Base-by-base conservation (phyloP, 2,113 vertebrate genomes). In the Camelus dromedarius region DNA sequence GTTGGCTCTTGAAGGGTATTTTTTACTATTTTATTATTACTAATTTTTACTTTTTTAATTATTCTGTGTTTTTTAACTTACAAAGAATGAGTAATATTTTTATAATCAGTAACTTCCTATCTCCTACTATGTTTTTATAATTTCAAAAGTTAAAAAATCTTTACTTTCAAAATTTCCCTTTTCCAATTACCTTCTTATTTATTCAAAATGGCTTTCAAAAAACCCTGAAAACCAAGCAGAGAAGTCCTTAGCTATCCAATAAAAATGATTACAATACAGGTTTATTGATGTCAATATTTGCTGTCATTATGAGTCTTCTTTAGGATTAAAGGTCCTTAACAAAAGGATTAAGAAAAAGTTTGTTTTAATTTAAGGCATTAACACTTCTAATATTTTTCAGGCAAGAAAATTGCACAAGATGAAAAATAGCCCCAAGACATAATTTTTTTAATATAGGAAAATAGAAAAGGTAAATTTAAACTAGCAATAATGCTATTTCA, bases 151-250 rank as follows among this genome's bases (percentile, higher is more conserved):
- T 91, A 54, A 72, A 60, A 85, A 86, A 60, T 2, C 28, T 91
- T 93, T 70, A 83, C 22, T 95, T 95, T 64, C 66, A 83, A 81
- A 81, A 67, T 52, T 84, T 77, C 48, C 13, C 30, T 79, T 83
- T 96, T 73, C 66, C 35, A 94, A n/a, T 60, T 64, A 95, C 58
- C n/a, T 20, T 93, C 35, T 75, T 90, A 62, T 22, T 38, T 89
- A 90, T 79, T 91, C 66, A 91, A 82, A 92, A 91, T 58, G 56
- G n/a, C 3, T 93, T 95, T 83, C 56, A 88, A 97, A 96, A 92
- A 77, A 30, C 3, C 19, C 16, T 64, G 14, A 91, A 93, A 90
- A 89, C 11, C 48, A 92, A 86, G 20, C 52, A 83, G 24, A 56
- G 13, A 80, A 84, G 26, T 54, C 50, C 90, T 90, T 88, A 69